These are phyloP conservation scores for Halictus ligatus DNA, from an alignment of 2,888 invertebrate species.

Conservation along the genomic window DNA sequence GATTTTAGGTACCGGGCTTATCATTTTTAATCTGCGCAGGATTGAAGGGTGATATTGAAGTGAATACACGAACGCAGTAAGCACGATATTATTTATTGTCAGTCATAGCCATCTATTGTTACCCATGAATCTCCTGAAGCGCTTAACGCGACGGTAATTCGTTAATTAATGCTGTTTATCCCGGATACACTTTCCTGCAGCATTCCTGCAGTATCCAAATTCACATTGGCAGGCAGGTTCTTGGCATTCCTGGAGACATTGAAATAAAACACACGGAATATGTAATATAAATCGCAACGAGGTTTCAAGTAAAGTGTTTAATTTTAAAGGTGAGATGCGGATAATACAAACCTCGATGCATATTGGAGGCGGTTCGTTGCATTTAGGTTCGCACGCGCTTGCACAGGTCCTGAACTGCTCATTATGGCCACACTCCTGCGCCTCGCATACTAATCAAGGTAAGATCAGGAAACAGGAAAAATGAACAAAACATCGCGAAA, in stretches of 20 bases:
- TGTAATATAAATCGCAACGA: no score
- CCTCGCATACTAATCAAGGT: background rate
- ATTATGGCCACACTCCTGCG: background rate
- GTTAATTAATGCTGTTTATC: background rate
- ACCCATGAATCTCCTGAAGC: background rate
- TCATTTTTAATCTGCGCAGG: background rate
- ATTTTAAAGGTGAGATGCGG: background rate
- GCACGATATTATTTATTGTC: background rate
- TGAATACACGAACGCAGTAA: background rate
- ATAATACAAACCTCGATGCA: background rate
- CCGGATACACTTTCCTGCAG: conserved; percentile 4
- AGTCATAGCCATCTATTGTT: background rate
- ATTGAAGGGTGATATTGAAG: background rate
- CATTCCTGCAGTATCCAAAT: conserved; percentile 12
- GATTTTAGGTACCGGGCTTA: background rate
- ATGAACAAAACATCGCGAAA: background rate
- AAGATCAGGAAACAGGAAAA: background rate
- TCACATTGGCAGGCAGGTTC: conserved; percentile 19
- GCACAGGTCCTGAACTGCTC: background rate
- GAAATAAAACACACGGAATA: no score
- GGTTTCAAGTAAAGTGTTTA: background rate
- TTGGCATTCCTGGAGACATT: conserved; percentile 29
- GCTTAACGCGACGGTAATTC: background rate
- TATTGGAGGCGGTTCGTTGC: fast-evolving
- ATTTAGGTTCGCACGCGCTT: background rate